Evolutionary conservation across 1,140 invertebrate genomes (phyloP).

Genomic region (Frieseomelitta varia): DNA sequence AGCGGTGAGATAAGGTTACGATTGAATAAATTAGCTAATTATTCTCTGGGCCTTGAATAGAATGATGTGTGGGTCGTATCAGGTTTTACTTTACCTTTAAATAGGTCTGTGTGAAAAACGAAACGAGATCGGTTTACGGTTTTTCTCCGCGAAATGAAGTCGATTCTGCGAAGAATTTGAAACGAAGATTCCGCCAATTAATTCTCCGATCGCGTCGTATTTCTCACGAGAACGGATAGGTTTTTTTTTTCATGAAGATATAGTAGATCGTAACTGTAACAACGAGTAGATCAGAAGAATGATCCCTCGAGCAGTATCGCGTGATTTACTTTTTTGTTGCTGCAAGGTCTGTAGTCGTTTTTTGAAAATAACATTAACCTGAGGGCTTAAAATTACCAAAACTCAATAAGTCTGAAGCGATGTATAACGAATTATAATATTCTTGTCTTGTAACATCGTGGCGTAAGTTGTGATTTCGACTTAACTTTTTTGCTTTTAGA

Average conservation of each 20-base stretch:
- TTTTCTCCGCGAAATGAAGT: not conserved
- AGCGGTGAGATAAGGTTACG: not conserved
- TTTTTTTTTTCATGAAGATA: not conserved
- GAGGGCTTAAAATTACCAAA: too few species aligned
- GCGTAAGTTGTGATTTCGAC: too few species aligned
- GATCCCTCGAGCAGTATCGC: too few species aligned
- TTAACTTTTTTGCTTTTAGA: too few species aligned
- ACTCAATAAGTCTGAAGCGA: too few species aligned
- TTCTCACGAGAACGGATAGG: not conserved
- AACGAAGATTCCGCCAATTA: constrained; percentile 23
- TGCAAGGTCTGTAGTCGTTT: too few species aligned
- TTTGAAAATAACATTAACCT: too few species aligned
- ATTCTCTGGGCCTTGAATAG: not conserved
- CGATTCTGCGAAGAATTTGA: not conserved
- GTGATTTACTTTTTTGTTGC: too few species aligned
- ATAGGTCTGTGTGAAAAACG: not conserved
- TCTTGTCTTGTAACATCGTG: too few species aligned
- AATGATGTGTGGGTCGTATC: not conserved
- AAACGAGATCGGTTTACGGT: not conserved
- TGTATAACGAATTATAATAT: too few species aligned
- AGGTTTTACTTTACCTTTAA: not conserved
- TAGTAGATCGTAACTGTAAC: not conserved
- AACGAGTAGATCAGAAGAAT: too few species aligned
- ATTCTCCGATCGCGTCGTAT: not conserved
- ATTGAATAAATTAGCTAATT: not conserved